phyloP scores from a whole-genome alignment of 30 jellyfish, hydroid and myxozoan species.

The Hydractinia symbiolongicarpus region DNA sequence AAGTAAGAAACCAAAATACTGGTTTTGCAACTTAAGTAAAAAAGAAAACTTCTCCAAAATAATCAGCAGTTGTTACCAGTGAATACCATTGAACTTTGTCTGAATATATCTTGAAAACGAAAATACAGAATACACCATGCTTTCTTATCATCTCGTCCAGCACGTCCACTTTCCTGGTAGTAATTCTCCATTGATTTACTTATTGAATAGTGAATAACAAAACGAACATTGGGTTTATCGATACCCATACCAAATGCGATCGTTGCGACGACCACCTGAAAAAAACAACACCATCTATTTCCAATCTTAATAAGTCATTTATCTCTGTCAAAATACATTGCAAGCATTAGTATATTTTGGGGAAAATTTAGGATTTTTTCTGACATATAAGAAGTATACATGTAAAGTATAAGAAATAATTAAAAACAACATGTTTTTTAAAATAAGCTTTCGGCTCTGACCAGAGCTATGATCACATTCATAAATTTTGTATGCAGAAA shows the following conservation, averaged over 20 bases:
- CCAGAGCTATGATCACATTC: too few species aligned
- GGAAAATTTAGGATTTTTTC: neutral
- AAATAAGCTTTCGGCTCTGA: too few species aligned
- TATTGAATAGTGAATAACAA: conserved; percentile 77
- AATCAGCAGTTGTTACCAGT: conserved; percentile 8
- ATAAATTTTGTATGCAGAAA: too few species aligned
- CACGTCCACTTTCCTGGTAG: conserved; percentile 98
- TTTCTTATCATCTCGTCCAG: conserved; percentile 72
- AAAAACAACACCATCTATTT: neutral
- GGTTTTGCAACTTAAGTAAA: too few species aligned
- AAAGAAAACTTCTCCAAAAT: too few species aligned
- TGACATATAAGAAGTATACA: neutral
- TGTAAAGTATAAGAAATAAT: neutral
- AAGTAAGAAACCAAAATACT: too few species aligned
- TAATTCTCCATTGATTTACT: conserved; percentile 85
- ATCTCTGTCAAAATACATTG: neutral
- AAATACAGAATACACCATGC: conserved; percentile 73
- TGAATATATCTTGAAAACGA: conserved; percentile 69
- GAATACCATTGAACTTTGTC: conserved; percentile 69
- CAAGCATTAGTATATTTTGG: neutral
- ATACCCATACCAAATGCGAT: conserved; percentile 94
- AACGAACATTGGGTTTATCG: conserved; percentile 85
- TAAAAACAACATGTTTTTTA: too few species aligned
- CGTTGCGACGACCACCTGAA: conserved; percentile 86
- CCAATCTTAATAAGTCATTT: neutral